Evolutionary conservation across 2,797 vertebrate species (phyloP).

Genomic region (Chloroceryle inda): DNA sequence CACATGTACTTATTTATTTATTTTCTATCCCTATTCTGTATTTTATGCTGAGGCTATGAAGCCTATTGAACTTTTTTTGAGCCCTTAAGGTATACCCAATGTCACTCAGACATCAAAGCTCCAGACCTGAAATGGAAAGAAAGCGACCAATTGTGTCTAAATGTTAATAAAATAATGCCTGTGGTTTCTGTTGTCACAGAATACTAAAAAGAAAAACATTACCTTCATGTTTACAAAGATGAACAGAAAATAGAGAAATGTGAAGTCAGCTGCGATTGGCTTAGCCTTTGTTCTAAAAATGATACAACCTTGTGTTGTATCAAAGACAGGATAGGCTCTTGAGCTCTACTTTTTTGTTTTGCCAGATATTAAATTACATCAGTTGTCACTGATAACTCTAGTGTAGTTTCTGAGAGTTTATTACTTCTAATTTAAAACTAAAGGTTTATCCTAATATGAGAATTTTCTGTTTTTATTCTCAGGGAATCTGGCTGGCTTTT

Average conservation of each 20-base stretch:
- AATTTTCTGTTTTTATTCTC: neutral
- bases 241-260: constrained; percentile 35
- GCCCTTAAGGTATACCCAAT: constrained; percentile 56
- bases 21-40: constrained; percentile 1
- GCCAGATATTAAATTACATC: constrained; percentile 28
- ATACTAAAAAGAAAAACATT: constrained; percentile 64
- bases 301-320: constrained; percentile 40
- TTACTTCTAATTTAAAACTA: constrained; percentile 3
- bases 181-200: constrained; percentile 65
- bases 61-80: constrained; percentile 39
- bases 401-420: constrained; percentile 7
- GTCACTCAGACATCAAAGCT: constrained; percentile 65
- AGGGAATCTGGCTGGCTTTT: neutral
- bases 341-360: constrained; percentile 45
- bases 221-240: constrained; percentile 53
- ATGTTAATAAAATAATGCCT: constrained; percentile 71
- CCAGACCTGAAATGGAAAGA: constrained; percentile 47
- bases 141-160: constrained; percentile 43
- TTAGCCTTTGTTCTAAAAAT: constrained; percentile 60
- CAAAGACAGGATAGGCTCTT: constrained; percentile 48
- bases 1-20: constrained; percentile 42
- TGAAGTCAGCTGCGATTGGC: constrained; percentile 39
- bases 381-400: neutral
- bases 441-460: neutral
- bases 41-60: constrained; percentile 37